These are phyloP conservation scores for Tinamus guttatus DNA, from an alignment of 2,113 vertebrate genomes.

Conservation along the genomic window DNA sequence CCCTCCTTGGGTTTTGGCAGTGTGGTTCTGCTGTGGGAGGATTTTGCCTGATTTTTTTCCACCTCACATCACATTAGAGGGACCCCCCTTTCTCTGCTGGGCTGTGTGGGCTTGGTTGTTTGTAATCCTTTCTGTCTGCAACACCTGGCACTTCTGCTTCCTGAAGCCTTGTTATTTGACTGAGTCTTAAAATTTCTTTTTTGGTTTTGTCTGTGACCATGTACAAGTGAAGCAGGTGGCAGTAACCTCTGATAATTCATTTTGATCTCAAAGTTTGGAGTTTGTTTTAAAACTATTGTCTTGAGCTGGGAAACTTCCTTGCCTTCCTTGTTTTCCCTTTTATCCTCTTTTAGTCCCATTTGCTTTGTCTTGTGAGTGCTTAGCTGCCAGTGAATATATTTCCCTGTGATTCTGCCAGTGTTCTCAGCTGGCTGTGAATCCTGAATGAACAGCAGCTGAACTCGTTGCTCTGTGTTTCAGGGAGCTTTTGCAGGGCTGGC, in stretches of 20 bases:
- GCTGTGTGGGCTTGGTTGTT: not conserved
- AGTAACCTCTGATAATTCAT: not conserved
- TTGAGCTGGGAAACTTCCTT: not conserved
- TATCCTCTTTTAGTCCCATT: not conserved
- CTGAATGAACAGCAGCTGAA: slow-evolving; percentile 12
- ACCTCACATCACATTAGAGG: fast-evolving
- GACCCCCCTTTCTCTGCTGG: not conserved
- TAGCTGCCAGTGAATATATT: slow-evolving; percentile 9
- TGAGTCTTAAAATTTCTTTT: not conserved
- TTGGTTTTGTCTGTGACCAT: not conserved
- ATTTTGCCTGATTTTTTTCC: not conserved
- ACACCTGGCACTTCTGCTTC: fast-evolving
- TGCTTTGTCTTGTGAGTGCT: not conserved
- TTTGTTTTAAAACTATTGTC: not conserved
- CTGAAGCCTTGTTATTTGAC: not conserved
- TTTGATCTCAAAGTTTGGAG: not conserved
- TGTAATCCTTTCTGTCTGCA: not conserved
- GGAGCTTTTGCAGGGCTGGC: not conserved
- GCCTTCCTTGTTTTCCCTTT: not conserved
- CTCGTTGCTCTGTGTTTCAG: slow-evolving; percentile 16
- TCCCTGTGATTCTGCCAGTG: not conserved
- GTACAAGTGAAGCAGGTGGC: not conserved
- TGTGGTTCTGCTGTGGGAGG: not conserved
- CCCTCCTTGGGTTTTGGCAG: not conserved
- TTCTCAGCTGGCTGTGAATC: slow-evolving; percentile 42